Evolutionary conservation across 2,888 invertebrate genomes (phyloP), one percentile per base, ranked within the genome.

Genomic region (Lithophane ornitopus): DNA sequence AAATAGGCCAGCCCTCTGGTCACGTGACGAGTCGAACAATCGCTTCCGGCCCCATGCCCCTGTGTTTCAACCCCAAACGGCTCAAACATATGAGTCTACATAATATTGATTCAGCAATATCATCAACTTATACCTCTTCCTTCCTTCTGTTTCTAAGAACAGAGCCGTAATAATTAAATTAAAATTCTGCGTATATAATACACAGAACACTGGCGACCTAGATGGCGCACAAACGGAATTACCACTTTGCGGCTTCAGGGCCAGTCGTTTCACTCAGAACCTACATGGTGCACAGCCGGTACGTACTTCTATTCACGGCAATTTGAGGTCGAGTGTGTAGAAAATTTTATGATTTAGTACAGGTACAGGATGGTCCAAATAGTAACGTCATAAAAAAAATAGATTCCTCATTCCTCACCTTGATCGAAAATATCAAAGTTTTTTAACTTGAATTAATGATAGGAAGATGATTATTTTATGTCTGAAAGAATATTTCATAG

Each of bases 241-340:
- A 82, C 41, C 69, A 73, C 69, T 81, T 65, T 56, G 22, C 6
- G 26, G 6, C 46, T 67, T 79, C 58, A 84, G 44, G 74, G 73
- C 52, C 78, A 56, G 22, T 34, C 56, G 22, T 52, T 59, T 52
- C n/a, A 63, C 49, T 59, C n/a, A 44, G 59, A 83, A 49, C 78
- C 3, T 62, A 9, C 52, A 66, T 49, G n/a, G 39, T 41, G 16
- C 49, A 9, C 63, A 56, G 14, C 39, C 12, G 44, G 12, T 41
- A 46, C 2, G 1, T 52, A 41, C 14, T 34, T 54, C 12, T 44
- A 82, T 77, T 82, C 39, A 59, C 54, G 3, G 9, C 67, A 26
- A 61, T 82, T 66, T 66, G 9, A 46, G 46, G 49, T 56, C 52
- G 28, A 59, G 22, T 78, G 22, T 54, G 28, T 28, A 1, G 16